Percentiles rank a stretch among this genome's conserved stretches.
These are phyloP conservation scores for Sialis lutaria DNA, from an alignment of 2,888 invertebrate species.

Conservation along the genomic window DNA sequence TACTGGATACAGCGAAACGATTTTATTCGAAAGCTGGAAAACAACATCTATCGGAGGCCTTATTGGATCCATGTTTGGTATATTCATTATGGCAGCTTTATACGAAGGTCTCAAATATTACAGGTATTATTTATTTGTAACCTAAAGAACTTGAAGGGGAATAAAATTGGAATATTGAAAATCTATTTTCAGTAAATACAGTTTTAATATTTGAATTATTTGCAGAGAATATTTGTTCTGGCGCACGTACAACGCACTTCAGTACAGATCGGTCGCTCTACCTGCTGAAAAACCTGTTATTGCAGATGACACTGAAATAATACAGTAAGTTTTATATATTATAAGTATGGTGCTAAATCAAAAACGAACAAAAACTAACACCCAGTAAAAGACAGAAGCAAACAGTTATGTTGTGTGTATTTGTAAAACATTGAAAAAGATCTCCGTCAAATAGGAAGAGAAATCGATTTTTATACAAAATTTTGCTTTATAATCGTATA, in stretches of 20 bases:
- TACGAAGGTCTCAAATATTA: constrained; percentile 94
- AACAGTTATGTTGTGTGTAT: too few relatives aligned
- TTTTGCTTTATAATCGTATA: too few relatives aligned
- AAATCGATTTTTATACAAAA: too few relatives aligned
- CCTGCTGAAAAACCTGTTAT: constrained; percentile 48
- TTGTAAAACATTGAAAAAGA: too few relatives aligned
- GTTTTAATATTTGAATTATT: constrained; percentile 9
- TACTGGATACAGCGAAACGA: constrained; percentile 56
- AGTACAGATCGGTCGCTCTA: constrained; percentile 70
- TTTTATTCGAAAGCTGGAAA: constrained; percentile 71
- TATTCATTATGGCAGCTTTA: constrained; percentile 79
- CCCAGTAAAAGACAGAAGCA: too few relatives aligned
- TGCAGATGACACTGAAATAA: constrained; percentile 50
- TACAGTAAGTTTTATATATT: constrained; percentile 46
- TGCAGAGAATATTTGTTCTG: constrained; percentile 66
- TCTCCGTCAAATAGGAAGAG: too few relatives aligned
- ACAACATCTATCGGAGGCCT: constrained; percentile 58
- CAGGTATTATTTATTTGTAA: constrained; percentile 24
- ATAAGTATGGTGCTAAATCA: constrained; percentile 5
- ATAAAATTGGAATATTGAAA: too few relatives aligned
- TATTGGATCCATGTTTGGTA: constrained; percentile 76
- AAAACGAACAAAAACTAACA: too few relatives aligned
- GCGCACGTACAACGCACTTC: constrained; percentile 70
- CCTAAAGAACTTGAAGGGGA: too few relatives aligned
- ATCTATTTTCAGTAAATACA: too few relatives aligned